phyloP scores from a whole-genome alignment of 2,797 vertebrate genomes.

The Girardinus metallicus region DNA sequence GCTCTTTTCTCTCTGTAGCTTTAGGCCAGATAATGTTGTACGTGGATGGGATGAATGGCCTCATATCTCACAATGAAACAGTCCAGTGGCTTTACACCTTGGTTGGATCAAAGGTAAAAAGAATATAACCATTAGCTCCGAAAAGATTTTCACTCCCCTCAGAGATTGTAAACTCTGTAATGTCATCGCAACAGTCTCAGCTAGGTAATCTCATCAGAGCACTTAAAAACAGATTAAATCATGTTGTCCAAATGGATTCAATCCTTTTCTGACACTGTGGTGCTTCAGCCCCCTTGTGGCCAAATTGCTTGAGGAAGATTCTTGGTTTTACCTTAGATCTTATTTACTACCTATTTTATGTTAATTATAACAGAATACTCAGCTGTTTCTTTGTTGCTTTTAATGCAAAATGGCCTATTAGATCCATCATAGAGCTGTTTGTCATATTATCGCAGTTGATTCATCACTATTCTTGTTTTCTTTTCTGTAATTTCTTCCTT shows the following conservation, averaged over 20 bases:
- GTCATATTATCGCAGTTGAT: slow-evolving; percentile 19
- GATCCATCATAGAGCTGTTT: background rate
- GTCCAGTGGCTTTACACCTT: slow-evolving; percentile 96
- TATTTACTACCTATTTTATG: background rate
- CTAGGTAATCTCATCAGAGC: slow-evolving; percentile 17
- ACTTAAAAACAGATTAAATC: slow-evolving; percentile 15
- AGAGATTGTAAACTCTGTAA: slow-evolving; percentile 3
- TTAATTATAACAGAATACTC: slow-evolving; percentile 35
- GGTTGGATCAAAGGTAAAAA: slow-evolving; percentile 94
- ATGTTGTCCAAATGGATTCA: slow-evolving; percentile 8
- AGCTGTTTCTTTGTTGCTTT: slow-evolving; percentile 22
- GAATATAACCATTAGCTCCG: slow-evolving; percentile 1
- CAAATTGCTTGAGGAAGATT: slow-evolving; percentile 23
- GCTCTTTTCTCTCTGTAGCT: slow-evolving; percentile 75
- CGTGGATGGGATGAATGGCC: slow-evolving; percentile 97
- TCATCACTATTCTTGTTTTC: slow-evolving; percentile 10
- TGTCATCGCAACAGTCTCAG: slow-evolving; percentile 8
- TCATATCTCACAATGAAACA: slow-evolving; percentile 94
- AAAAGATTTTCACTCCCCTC: background rate
- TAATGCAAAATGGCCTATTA: slow-evolving; percentile 5
- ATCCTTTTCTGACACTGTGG: slow-evolving; percentile 11
- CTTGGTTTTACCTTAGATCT: slow-evolving; percentile 30
- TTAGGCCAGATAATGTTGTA: slow-evolving; percentile 98
- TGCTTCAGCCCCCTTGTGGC: slow-evolving; percentile 70
- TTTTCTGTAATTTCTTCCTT: slow-evolving; percentile 14